Evolutionary conservation across 2,797 vertebrate species (phyloP).

Genomic region (Cuculus canorus): DNA sequence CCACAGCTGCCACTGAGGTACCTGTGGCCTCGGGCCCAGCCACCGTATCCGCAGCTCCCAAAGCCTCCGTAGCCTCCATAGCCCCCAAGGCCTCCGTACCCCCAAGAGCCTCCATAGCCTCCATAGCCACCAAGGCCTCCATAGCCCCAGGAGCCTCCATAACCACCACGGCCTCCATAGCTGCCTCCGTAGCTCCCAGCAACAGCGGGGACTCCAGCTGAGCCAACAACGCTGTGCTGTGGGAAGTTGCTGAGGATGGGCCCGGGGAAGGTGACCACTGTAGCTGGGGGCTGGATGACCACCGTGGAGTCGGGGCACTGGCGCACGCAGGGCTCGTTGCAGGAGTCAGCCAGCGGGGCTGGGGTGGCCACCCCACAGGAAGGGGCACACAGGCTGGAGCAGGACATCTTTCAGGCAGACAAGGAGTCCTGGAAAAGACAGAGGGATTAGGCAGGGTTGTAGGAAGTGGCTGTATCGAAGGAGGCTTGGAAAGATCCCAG

Average conservation of each 20-base stretch:
- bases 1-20: background rate
- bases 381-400: background rate
- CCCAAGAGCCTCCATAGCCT: background rate
- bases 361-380: background rate
- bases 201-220: background rate
- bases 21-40: background rate
- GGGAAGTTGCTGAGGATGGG: background rate
- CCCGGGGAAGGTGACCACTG: background rate
- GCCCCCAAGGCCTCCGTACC: background rate
- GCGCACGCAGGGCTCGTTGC: background rate
- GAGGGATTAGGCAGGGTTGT: background rate
- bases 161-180: background rate
- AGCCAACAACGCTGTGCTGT: background rate
- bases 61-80: background rate
- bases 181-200: background rate
- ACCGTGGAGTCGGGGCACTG: background rate
- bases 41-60: fast-evolving
- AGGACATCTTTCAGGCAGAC: background rate
- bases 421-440: background rate
- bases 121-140: background rate
- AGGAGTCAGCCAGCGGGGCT: background rate
- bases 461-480: too few relatives aligned
- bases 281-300: background rate
- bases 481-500: background rate
- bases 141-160: background rate